Evolutionary conservation across 2,797 vertebrate species (phyloP).

Genomic region (Hippopotamyrus pictus): DNA sequence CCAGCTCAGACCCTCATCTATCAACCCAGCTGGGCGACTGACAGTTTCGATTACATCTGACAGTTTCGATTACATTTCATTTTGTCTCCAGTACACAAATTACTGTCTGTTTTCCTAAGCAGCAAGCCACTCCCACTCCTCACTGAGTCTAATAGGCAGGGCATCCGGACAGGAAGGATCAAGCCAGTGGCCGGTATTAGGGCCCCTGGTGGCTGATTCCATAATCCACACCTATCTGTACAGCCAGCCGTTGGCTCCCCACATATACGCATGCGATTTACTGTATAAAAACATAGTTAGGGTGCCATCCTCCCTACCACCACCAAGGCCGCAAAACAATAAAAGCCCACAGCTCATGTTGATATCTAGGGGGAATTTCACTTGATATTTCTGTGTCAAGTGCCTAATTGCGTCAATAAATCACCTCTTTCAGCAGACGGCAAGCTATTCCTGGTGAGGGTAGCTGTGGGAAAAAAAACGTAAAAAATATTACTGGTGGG

Average conservation of each 20-base stretch:
- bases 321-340: background rate
- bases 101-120: background rate
- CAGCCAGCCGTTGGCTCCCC: background rate
- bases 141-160: background rate
- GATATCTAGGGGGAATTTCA: background rate
- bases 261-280: background rate
- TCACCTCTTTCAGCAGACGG: background rate
- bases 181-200: background rate
- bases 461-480: background rate
- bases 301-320: background rate
- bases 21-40: background rate
- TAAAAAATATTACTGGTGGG: background rate
- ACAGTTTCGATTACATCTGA: background rate
- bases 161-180: constrained; percentile 11
- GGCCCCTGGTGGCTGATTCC: background rate
- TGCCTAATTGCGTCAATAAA: background rate
- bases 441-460: background rate
- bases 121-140: background rate
- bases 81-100: background rate
- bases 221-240: background rate
- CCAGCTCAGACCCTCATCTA: background rate
- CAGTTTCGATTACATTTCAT: background rate
- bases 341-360: background rate
- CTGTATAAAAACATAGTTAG: background rate
- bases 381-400: background rate